Evolutionary conservation across 1,140 invertebrate genomes (phyloP), one percentile per base, ranked within the genome.

Genomic region (Lamellibrachia luymesi): DNA sequence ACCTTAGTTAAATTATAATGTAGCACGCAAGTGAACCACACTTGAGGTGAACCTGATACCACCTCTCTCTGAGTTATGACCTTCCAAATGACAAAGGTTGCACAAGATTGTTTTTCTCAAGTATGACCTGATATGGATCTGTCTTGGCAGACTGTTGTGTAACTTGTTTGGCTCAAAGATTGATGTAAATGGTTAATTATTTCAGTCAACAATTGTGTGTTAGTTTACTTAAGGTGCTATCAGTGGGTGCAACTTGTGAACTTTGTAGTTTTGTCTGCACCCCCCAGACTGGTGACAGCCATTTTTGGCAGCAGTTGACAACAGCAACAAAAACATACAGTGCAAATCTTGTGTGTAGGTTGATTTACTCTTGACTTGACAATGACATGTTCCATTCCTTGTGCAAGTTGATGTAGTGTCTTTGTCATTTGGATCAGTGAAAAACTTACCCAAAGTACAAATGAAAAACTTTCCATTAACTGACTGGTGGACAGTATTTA

Each of bases 81-180:
- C 64, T 80, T 10, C 64, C 64, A 80, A 80, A 80, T 80, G 13
- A 80, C 64, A 80, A 80, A 80, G 64, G 64, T 22, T 80, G 64
- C 64, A 80, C 13, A 17, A 80, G 64, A 2, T 80, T 80, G 64
- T 80, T 80, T 80, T 80, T 80, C 64, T 80, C 2, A 80, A 80
- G 64, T 80, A 22, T 80, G 64, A 80, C 64, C 64, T 80, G 64
- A 80, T 17, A 80, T 80, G 64, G 64, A 80, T 80, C 64, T 80
- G 64, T 80, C 64, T 80, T 80, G 13, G 64, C 64, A 80, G 64
- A 80, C 13, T 6, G 6, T 80, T 80, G 64, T 80, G 64, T 80
- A 80, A 80, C 64, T 80, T 80, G 25, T 80, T 80, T 80, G 64
- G 64, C 64, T 80, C 64, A 80, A 80, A 80, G 64, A 80, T 80